Conservation (phyloP, 2,113 vertebrate species). For the Pyxicephalus adspersus region DNA sequence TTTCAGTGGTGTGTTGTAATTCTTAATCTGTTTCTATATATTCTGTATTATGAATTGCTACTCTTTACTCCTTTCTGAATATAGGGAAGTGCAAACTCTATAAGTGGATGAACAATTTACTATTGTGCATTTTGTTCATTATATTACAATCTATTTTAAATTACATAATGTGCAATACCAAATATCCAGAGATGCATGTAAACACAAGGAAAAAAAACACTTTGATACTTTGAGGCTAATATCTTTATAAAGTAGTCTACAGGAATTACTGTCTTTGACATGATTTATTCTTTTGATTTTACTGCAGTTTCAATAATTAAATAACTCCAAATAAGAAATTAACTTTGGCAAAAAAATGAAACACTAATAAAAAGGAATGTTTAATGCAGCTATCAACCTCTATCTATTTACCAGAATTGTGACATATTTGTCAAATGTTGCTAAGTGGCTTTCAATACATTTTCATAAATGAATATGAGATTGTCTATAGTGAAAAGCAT, state of each 20-base stretch:
- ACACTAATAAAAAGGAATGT: conserved; percentile 40
- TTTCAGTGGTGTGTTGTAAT: too few species aligned
- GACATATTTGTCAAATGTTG: conserved; percentile 45
- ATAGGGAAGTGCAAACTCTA: too few species aligned
- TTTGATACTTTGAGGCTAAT: conserved; percentile 7
- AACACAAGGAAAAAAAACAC: not conserved
- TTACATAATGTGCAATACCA: too few species aligned
- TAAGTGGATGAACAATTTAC: too few species aligned
- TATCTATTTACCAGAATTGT: conserved; percentile 39
- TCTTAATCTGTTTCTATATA: too few species aligned
- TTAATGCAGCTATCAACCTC: conserved; percentile 41
- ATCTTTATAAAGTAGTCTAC: not conserved
- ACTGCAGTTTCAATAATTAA: conserved; percentile 49
- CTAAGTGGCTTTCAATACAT: conserved; percentile 48
- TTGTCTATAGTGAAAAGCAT: conserved; percentile 35
- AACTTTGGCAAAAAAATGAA: conserved; percentile 35
- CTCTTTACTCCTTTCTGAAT: too few species aligned
- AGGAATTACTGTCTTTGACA: conserved; percentile 20
- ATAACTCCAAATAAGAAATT: conserved; percentile 44
- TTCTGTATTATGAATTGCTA: too few species aligned
- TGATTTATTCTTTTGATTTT: conserved; percentile 48
- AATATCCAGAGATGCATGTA: not conserved
- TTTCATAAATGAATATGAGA: conserved; percentile 39
- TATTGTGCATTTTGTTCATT: too few species aligned
- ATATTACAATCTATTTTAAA: too few species aligned